phyloP scores from a whole-genome alignment of 2,888 invertebrate species.

The Trichogramma dendrolimi region DNA sequence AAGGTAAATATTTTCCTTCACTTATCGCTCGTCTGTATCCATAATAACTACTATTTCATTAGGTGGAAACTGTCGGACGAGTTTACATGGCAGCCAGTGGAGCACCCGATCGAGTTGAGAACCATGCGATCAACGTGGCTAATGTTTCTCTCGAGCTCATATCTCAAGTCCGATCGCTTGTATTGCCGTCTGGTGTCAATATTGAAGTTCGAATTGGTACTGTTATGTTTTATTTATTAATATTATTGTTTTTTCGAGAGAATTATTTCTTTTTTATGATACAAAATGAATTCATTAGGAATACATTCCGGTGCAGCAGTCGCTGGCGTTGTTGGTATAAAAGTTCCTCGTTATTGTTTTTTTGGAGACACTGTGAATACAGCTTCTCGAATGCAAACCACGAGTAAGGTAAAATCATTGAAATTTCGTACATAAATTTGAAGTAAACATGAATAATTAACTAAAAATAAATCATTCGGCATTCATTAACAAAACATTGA shows the following conservation, averaged over 20 bases:
- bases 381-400: constrained; percentile 83
- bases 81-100: constrained; percentile 90
- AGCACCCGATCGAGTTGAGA: constrained; percentile 70
- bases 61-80: constrained; percentile 92
- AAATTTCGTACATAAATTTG: background rate
- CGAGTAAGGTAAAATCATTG: constrained; percentile 55
- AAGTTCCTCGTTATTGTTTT: constrained; percentile 81
- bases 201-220: constrained; percentile 65
- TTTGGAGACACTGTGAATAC: constrained; percentile 91
- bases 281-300: constrained; percentile 49
- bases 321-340: constrained; percentile 80
- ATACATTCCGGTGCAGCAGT: constrained; percentile 86
- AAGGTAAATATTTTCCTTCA: constrained; percentile 60
- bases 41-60: constrained; percentile 21
- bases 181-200: constrained; percentile 58
- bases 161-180: constrained; percentile 64
- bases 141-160: constrained; percentile 74
- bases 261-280: background rate
- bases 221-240: background rate
- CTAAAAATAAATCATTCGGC: background rate
- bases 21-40: no score
- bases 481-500: background rate
- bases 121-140: constrained; percentile 74
- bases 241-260: background rate
- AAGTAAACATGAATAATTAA: background rate